Evolutionary conservation across 2,113 vertebrate genomes (phyloP), one percentile per base, ranked within the genome.

Genomic region (Dicrurus megarhynchus): DNA sequence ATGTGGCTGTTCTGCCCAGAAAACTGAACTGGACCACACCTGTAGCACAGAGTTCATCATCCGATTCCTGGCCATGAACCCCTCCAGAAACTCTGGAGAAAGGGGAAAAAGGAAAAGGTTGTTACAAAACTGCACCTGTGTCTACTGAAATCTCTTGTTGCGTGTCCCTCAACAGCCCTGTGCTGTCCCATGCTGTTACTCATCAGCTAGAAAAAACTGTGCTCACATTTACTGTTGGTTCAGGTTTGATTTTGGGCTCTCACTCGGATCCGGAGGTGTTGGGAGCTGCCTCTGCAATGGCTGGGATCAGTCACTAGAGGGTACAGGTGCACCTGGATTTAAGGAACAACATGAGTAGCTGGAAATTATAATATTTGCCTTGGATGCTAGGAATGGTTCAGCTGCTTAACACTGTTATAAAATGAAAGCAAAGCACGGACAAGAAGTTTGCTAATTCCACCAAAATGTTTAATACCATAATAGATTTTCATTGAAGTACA

Each of bases 381-480:
- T 50, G 60, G 50, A 49, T 35, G 23, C 18, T 76, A 73, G 63
- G 83, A 80, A 83, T 9, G 33, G 55, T 57, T 79, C 28, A 24
- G 57, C 50, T 42, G 39, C 85, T 77, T 55, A 56, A 70, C 52
- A 33, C 32, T 12, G 8, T 17, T 42, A n/a, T 0, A 44, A 79
- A 78, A 41, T 20, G 13, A 73, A 85, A 88, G 53, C 16, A 79
- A 83, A 83, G 46, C 46, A 83, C 0, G 2, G 56, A n/a, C 84
- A 39, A 91, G 27, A 26, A 69, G 50, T 87, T 87, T 93, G 68
- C 78, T 95, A 95, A 95, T 94, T 97, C 97, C 97, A 97, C 97
- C 93, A 97, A 98, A 97, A 97, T 97, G 93, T 98, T 98, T 98
- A 98, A 97, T 98, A 97, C 97, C 96, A 55, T 96, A 95, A 86